Conservation (phyloP, 2,888 invertebrate genomes). For the Eupithecia centaureata region DNA sequence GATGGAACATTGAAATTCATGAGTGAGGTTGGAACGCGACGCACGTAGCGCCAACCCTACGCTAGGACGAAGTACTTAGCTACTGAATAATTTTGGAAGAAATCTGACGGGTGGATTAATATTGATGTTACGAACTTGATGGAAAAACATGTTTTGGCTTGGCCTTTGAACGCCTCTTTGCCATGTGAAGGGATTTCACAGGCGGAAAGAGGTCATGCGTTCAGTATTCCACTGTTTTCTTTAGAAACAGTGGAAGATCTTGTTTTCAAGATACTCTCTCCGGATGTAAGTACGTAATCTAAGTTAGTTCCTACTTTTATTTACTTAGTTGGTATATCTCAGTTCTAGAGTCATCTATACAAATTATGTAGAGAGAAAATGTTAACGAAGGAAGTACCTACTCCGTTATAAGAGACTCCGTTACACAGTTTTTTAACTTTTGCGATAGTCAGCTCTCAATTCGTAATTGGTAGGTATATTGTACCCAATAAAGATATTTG, state of each 20-base stretch:
- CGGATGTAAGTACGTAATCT: not conserved
- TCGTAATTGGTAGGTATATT: too few species aligned
- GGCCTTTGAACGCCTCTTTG: constrained; percentile 4
- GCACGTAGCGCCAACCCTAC: constrained; percentile 50
- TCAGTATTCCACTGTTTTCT: not conserved
- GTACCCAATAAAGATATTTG: too few species aligned
- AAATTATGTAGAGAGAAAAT: too few species aligned
- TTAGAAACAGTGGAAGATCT: not conserved
- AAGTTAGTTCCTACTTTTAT: too few species aligned
- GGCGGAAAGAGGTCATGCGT: constrained; percentile 1
- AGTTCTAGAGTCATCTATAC: too few species aligned
- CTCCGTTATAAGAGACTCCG: too few species aligned
- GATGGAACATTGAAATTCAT: constrained; percentile 62
- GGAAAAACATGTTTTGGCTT: constrained; percentile 12
- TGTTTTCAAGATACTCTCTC: not conserved
- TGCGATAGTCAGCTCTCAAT: too few species aligned
- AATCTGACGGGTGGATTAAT: constrained; percentile 12
- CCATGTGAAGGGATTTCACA: not conserved
- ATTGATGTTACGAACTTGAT: constrained; percentile 12
- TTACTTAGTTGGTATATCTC: too few species aligned
- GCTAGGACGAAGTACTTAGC: constrained; percentile 1
- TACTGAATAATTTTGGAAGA: constrained; percentile 16
- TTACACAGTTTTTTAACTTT: too few species aligned
- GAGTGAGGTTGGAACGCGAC: constrained; percentile 48
- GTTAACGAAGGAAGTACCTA: too few species aligned